phyloP scores from a whole-genome alignment of 2,888 invertebrate species.

The Harpagoxenus sublaevis region DNA sequence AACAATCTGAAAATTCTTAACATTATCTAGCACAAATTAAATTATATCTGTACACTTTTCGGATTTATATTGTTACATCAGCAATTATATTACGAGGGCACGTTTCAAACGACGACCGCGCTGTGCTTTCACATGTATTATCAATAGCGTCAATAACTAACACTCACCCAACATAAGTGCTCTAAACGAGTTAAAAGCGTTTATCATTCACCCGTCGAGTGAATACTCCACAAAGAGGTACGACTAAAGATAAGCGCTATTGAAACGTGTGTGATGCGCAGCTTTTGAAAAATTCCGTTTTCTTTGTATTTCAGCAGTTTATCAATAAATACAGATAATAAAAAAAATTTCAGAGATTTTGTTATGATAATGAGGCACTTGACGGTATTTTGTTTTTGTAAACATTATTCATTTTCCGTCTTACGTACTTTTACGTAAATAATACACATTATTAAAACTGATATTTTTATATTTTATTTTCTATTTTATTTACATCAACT shows the following conservation, averaged over 20 bases:
- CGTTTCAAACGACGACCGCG: neutral
- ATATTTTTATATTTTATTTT: neutral
- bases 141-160: slow-evolving; percentile 30
- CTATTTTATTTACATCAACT: neutral
- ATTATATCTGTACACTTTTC: slow-evolving; percentile 8
- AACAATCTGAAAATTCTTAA: neutral
- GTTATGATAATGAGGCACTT: neutral
- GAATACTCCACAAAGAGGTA: neutral
- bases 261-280: neutral
- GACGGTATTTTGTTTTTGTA: neutral
- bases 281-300: slow-evolving; percentile 8
- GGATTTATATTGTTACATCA: neutral
- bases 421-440: neutral
- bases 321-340: neutral
- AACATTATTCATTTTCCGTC: neutral
- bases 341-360: neutral
- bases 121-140: slow-evolving; percentile 14
- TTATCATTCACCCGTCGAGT: slow-evolving; percentile 1
- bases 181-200: slow-evolving; percentile 18
- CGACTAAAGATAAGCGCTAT: slow-evolving; percentile 11
- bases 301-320: neutral
- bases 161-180: slow-evolving; percentile 28
- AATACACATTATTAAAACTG: neutral
- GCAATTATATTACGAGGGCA: neutral
- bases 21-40: slow-evolving; percentile 1